Conservation (phyloP, 1,140 invertebrate species). For the Megalonaias nervosa region DNA sequence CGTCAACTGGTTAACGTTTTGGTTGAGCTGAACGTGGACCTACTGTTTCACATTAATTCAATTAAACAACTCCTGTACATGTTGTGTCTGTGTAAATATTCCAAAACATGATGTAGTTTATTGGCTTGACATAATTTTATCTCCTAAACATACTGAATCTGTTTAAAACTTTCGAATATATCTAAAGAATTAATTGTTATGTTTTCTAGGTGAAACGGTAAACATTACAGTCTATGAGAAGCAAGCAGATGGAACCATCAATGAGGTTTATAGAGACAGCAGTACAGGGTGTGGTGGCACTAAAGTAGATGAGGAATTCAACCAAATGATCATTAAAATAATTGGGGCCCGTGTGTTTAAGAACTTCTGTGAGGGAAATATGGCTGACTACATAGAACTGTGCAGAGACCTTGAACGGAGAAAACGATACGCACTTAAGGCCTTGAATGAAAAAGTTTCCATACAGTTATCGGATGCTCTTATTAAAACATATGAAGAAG, state of each 20-base stretch:
- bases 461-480: constrained; percentile 20
- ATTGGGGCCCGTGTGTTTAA: constrained; percentile 20
- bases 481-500: constrained; percentile 7
- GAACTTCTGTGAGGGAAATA: constrained; percentile 25
- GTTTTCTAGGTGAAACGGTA: constrained; percentile 24
- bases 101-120: no score
- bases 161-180: not conserved
- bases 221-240: constrained; percentile 32
- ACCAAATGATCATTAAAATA: constrained; percentile 14
- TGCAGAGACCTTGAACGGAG: constrained; percentile 31
- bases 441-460: constrained; percentile 19
- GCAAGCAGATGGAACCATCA: constrained; percentile 14
- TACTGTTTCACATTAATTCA: no score
- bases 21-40: no score
- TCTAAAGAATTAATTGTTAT: not conserved
- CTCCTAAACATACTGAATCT: no score
- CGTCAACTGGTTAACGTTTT: not conserved
- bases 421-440: constrained; percentile 20
- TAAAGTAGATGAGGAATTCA: no score
- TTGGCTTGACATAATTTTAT: not conserved
- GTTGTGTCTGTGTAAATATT: not conserved
- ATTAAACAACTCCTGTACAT: not conserved
- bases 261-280: constrained; percentile 34
- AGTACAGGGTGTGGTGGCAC: constrained; percentile 37
- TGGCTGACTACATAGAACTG: constrained; percentile 23